Evolutionary conservation across 35 echinoderm and acorn worm species (phyloP), one percentile per base, ranked within the genome.

Genomic region (Diadema setosum): DNA sequence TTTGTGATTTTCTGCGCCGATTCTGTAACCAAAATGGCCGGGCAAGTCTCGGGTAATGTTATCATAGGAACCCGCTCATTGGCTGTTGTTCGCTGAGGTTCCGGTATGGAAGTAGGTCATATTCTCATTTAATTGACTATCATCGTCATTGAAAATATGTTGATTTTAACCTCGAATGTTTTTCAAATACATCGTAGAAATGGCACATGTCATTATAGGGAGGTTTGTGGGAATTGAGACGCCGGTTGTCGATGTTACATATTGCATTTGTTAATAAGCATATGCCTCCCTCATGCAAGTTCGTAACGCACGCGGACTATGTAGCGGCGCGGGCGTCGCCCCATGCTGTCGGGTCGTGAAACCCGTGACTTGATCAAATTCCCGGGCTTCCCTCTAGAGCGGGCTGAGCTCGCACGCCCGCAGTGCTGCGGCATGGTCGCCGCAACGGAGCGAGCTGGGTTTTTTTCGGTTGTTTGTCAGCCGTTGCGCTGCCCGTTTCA

Each of bases 291-390:
- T n/a, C n/a, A n/a, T 31, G 70, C 70, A 43, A 76, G 70, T 76
- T 76, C 35, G 36, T 43, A 43, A 76, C 70, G 70, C 39, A 76
- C 70, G 70, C 70, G 36, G 70, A 32, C 33, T 39, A 32, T 75
- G 69, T 36, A 76, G 32, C 70, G 70, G 70, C 39, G 70, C 70
- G 70, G 70, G 39, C 70, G 70, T 76, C 32, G 70, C 70, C 70
- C 70, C 70, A 76, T 35, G 70, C 32, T 76, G 70, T 25, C 70
- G 70, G 21, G 70, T 40, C 70, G 70, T 76, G 70, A 76, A 76
- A 76, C 70, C 70, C 70, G 70, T 76, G 70, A 76, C 70, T 76
- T 76, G 70, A 76, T 76, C 70, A 76, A 75, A 76, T 76, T 76
- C 70, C 70, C 70, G 70, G 70, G 70, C 70, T 42, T 52, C 23